Percentiles rank a stretch among this genome's conserved stretches.
phyloP scores from a whole-genome alignment of 1,140 invertebrate species.

The Bicyclus anynana region DNA sequence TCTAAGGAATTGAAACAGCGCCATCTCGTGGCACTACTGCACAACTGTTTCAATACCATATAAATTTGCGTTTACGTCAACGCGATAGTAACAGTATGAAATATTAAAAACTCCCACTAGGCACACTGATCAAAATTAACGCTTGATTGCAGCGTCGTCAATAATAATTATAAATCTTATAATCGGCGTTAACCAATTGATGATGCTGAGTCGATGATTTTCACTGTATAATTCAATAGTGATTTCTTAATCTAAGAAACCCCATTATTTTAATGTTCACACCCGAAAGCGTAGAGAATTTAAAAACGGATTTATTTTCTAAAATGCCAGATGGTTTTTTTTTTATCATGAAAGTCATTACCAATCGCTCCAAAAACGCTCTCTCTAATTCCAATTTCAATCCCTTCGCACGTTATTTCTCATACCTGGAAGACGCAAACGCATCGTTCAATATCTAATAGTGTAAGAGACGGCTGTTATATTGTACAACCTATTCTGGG shows the following conservation, averaged over 20 bases:
- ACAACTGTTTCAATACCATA: too few species aligned
- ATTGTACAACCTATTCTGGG: too few species aligned
- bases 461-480: not conserved
- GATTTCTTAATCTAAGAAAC: slow-evolving; percentile 2
- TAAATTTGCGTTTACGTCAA: too few species aligned
- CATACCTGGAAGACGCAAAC: slow-evolving; percentile 49
- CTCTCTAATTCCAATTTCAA: slow-evolving; percentile 50
- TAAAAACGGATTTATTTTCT: slow-evolving; percentile 6
- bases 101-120: too few species aligned
- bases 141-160: too few species aligned
- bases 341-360: slow-evolving; percentile 44
- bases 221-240: not conserved
- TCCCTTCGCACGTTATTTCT: slow-evolving; percentile 58
- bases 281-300: not conserved
- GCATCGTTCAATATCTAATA: slow-evolving; percentile 31
- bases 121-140: too few species aligned
- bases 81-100: too few species aligned
- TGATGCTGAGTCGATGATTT: not conserved
- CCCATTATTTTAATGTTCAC: slow-evolving; percentile 2
- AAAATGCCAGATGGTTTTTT: slow-evolving; percentile 18
- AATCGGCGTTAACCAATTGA: too few species aligned
- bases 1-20: too few species aligned
- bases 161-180: too few species aligned
- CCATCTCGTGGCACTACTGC: too few species aligned
- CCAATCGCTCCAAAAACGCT: slow-evolving; percentile 36